These are phyloP conservation scores for Formica exsecta DNA, from an alignment of 1,140 invertebrate genomes.

Conservation along the genomic window DNA sequence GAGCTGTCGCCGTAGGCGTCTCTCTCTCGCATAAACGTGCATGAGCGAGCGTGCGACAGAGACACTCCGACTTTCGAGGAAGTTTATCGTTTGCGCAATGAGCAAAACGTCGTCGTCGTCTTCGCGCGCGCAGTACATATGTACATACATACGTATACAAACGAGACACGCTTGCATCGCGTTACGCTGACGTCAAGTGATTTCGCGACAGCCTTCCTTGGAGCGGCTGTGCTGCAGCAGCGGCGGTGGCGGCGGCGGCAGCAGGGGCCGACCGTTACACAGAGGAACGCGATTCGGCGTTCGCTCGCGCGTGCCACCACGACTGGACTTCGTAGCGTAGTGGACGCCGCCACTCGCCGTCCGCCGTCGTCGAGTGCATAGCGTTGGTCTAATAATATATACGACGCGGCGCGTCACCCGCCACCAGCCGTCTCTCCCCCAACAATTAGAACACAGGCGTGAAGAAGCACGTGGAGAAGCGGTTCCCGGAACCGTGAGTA, in stretches of 20 bases:
- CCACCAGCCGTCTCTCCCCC: constrained; percentile 19
- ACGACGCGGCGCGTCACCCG: constrained; percentile 25
- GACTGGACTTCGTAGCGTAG: constrained; percentile 41
- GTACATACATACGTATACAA: not conserved
- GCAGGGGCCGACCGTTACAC: constrained; percentile 35
- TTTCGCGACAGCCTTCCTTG: constrained; percentile 57
- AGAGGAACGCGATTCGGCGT: constrained; percentile 41
- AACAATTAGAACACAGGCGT: not conserved
- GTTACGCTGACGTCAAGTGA: constrained; percentile 74
- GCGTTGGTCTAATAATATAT: constrained; percentile 71
- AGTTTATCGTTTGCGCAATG: constrained; percentile 62
- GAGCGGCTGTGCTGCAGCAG: not conserved
- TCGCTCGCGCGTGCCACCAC: constrained; percentile 36
- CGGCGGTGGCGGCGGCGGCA: constrained; percentile 18
- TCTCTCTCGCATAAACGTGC: not conserved
- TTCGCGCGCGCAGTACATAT: constrained; percentile 22
- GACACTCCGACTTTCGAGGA: constrained; percentile 30
- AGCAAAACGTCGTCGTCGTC: not conserved
- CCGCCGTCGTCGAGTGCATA: constrained; percentile 59
- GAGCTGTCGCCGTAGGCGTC: not conserved
- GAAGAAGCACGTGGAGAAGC: constrained; percentile 51
- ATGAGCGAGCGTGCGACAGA: not conserved
- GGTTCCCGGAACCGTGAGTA: constrained; percentile 10
- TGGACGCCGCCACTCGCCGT: constrained; percentile 70
- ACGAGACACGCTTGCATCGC: constrained; percentile 63